phyloP scores from a whole-genome alignment of 2,888 invertebrate species.

The Sesia apiformis region DNA sequence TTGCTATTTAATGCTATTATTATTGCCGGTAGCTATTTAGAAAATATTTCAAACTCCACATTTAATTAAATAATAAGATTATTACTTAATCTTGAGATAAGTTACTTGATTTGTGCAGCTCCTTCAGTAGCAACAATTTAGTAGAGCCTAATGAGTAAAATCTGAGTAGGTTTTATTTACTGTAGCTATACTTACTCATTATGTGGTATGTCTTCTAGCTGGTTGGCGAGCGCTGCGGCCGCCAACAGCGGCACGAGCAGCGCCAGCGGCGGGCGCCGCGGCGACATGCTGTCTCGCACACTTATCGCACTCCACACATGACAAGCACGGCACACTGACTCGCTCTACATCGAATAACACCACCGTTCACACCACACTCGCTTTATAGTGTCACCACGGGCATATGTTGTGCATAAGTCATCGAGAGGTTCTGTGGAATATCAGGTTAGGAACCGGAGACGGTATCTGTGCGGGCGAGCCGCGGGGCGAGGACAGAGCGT shows the following conservation, averaged over 20 bases:
- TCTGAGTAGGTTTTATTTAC: conserved; percentile 13
- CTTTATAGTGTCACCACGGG: conserved; percentile 34
- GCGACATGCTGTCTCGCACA: conserved; percentile 46
- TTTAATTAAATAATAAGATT: too few relatives aligned
- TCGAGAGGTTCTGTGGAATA: conserved; percentile 20
- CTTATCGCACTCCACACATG: conserved; percentile 58
- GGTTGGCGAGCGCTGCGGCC: conserved; percentile 75
- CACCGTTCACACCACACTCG: conserved; percentile 38
- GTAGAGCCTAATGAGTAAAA: too few relatives aligned
- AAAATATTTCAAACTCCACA: too few relatives aligned
- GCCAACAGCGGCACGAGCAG: conserved; percentile 47
- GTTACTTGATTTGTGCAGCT: too few relatives aligned
- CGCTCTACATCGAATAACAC: conserved; percentile 37
- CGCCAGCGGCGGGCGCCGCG: conserved; percentile 38
- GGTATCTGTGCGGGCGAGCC: conserved; percentile 33
- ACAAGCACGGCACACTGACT: conserved; percentile 44
- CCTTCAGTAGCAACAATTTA: too few relatives aligned
- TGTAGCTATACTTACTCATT: conserved; percentile 82
- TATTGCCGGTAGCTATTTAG: too few relatives aligned
- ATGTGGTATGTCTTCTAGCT: conserved; percentile 92
- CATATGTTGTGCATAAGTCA: conserved; percentile 41
- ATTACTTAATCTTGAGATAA: too few relatives aligned
- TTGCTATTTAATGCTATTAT: too few relatives aligned
- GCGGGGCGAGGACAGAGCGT: conserved; percentile 43
- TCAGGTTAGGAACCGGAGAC: conserved; percentile 30